Conservation (phyloP, 1,140 invertebrate species). For the Amyelois transitella region DNA sequence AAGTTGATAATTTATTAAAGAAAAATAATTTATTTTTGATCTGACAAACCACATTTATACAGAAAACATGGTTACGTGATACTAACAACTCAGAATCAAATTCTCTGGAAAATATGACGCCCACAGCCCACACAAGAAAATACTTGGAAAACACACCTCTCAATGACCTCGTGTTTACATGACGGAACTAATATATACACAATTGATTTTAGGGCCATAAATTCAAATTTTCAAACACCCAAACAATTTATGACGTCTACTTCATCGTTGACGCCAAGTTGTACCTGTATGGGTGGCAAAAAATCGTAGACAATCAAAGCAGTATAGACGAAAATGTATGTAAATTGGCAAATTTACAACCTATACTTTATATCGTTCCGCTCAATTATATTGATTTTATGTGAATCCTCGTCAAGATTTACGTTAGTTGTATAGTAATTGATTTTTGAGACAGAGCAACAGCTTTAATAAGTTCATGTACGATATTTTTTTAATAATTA, state of each 20-base stretch:
- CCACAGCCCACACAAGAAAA: too few species aligned
- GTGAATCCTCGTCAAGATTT: conserved; percentile 35
- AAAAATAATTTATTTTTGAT: too few species aligned
- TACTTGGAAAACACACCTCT: background rate
- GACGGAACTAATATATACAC: background rate
- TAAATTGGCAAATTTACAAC: conserved; percentile 60
- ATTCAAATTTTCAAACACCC: background rate
- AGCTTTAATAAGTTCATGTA: background rate
- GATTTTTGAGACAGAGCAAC: conserved; percentile 24
- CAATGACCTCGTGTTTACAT: background rate
- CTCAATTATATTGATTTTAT: conserved; percentile 56
- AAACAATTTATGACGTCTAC: conserved; percentile 7
- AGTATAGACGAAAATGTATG: conserved; percentile 32
- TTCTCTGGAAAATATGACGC: too few species aligned
- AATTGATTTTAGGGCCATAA: background rate
- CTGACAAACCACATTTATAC: too few species aligned
- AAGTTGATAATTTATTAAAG: too few species aligned
- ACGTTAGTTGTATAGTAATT: conserved; percentile 23
- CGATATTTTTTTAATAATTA: too few species aligned
- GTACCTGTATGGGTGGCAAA: conserved; percentile 4
- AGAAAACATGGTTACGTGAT: too few species aligned
- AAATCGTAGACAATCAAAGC: conserved; percentile 32
- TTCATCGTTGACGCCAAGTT: conserved; percentile 5
- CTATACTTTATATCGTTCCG: conserved; percentile 38
- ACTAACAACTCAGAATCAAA: too few species aligned